Conservation (phyloP, 2,113 vertebrate species). For the Platichthys stellatus region DNA sequence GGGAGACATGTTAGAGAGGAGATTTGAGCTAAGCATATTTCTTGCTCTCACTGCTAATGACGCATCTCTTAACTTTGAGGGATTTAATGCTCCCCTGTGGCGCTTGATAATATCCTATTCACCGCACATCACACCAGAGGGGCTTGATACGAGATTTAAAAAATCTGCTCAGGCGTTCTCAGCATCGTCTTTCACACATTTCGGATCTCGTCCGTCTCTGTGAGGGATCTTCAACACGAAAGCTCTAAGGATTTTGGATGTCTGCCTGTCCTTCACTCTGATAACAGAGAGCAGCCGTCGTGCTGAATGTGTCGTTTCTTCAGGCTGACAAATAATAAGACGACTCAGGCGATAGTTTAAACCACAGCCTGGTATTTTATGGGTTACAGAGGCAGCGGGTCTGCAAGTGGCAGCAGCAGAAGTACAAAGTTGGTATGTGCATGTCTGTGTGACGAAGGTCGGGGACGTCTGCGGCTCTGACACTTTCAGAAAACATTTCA, state of each 20-base stretch:
- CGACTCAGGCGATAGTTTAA: slow-evolving; percentile 10
- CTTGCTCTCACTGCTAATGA: slow-evolving; percentile 46
- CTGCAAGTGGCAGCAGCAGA: slow-evolving; percentile 12
- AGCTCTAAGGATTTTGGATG: not conserved
- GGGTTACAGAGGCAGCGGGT: not conserved
- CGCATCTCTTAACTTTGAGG: slow-evolving; percentile 46
- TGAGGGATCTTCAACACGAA: slow-evolving; percentile 17
- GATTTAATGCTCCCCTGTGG: slow-evolving; percentile 37
- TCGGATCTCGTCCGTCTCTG: not conserved
- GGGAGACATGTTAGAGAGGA: slow-evolving; percentile 22
- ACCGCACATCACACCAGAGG: slow-evolving; percentile 21
- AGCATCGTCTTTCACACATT: slow-evolving; percentile 19
- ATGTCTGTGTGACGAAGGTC: slow-evolving; percentile 8
- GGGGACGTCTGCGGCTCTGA: slow-evolving; percentile 26
- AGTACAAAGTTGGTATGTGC: not conserved
- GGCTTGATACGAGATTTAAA: slow-evolving; percentile 2
- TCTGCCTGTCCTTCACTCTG: slow-evolving; percentile 1
- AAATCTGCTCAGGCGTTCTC: slow-evolving; percentile 35
- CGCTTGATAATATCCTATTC: slow-evolving; percentile 49
- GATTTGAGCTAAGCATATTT: slow-evolving; percentile 41
- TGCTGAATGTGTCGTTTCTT: slow-evolving; percentile 18
- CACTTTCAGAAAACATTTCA: slow-evolving; percentile 28
- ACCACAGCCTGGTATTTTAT: not conserved
- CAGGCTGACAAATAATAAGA: slow-evolving; percentile 18
- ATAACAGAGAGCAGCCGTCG: slow-evolving; percentile 1